Evolutionary conservation across 2,113 vertebrate species (phyloP).

Genomic region (Madoqua kirkii): DNA sequence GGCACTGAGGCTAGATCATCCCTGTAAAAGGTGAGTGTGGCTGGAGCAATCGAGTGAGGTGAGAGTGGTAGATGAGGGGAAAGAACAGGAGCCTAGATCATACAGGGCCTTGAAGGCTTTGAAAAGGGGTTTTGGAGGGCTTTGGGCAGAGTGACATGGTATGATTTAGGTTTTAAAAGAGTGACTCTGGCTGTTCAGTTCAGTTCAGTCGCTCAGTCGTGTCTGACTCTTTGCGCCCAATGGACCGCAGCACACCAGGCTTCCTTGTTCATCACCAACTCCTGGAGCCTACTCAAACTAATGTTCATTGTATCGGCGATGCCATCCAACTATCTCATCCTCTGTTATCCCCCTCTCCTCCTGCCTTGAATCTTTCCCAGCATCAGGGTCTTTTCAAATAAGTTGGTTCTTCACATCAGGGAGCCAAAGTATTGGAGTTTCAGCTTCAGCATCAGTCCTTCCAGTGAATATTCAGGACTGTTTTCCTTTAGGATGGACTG

Average conservation of each 20-base stretch:
- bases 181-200: background rate
- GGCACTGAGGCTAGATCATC: background rate
- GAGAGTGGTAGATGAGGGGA: background rate
- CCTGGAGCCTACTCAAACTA: background rate
- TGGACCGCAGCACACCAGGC: background rate
- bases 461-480: background rate
- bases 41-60: background rate
- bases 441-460: background rate
- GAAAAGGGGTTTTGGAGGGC: background rate
- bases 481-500: background rate
- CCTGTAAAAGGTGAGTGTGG: background rate
- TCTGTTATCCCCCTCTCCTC: background rate
- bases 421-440: background rate
- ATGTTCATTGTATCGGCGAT: background rate
- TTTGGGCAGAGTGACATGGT: background rate
- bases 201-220: background rate
- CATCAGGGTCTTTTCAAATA: background rate
- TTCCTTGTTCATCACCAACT: background rate
- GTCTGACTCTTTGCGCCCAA: background rate
- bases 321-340: background rate
- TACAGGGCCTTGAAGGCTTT: background rate
- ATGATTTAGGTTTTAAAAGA: background rate
- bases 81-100: background rate
- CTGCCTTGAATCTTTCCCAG: background rate
- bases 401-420: background rate